These are phyloP conservation scores for Pristionchus japonicus DNA, from an alignment of 2,888 invertebrate species.

Conservation along the genomic window DNA sequence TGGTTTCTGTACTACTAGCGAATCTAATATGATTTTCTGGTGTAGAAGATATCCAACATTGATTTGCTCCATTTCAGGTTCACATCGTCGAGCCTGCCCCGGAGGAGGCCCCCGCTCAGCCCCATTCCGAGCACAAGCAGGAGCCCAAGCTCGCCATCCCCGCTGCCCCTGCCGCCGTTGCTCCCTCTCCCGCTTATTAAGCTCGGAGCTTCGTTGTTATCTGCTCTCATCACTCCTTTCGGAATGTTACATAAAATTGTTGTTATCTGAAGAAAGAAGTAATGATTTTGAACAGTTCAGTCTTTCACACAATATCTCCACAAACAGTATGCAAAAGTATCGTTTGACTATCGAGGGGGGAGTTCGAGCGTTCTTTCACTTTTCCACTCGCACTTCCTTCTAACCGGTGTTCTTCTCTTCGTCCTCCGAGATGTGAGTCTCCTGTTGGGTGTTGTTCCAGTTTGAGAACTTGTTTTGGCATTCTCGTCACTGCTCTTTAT, in stretches of 20 bases:
- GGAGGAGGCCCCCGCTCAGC: slow-evolving; percentile 79
- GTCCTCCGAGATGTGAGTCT: slow-evolving; percentile 34
- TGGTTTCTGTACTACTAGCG: slow-evolving; percentile 30
- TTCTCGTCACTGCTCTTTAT: slow-evolving; percentile 2
- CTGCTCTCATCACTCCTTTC: neutral
- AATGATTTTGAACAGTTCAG: slow-evolving; percentile 32
- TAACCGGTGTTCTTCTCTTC: slow-evolving; percentile 37
- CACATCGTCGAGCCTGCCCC: slow-evolving; percentile 97
- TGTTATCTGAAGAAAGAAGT: slow-evolving; percentile 47
- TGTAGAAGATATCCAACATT: slow-evolving; percentile 33
- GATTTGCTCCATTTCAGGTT: slow-evolving; percentile 48
- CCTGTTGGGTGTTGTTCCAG: neutral
- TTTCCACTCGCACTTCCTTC: slow-evolving; percentile 36
- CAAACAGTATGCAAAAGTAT: neutral
- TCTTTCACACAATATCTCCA: slow-evolving; percentile 17
- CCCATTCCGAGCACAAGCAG: slow-evolving; percentile 73
- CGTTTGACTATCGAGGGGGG: neutral
- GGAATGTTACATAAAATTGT: slow-evolving; percentile 48
- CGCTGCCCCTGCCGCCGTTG: slow-evolving; percentile 17
- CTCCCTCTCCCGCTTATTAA: slow-evolving; percentile 48
- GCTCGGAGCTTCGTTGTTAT: slow-evolving; percentile 21
- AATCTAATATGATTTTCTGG: slow-evolving; percentile 21
- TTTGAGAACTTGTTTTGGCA: slow-evolving; percentile 37
- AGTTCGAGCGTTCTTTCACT: slow-evolving; percentile 28
- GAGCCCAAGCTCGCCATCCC: slow-evolving; percentile 50